Conservation (phyloP, 2,888 invertebrate genomes). For the Tinea semifulvella region DNA sequence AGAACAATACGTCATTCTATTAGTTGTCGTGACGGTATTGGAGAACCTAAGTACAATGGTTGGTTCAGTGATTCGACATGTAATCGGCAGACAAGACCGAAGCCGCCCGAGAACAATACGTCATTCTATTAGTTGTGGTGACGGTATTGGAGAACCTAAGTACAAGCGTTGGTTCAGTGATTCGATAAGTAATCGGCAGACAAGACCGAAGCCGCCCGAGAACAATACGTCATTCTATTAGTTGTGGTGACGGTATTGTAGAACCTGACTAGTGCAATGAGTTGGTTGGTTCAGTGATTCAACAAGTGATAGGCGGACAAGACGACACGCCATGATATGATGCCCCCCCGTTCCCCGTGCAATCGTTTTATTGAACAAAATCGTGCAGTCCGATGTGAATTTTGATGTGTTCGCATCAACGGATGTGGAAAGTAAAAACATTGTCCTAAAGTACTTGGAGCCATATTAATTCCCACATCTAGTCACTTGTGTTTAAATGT, state of each 20-base stretch:
- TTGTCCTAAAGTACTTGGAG: too few species aligned
- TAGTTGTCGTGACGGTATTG: constrained; percentile 57
- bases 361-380: too few species aligned
- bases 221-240: constrained; percentile 54
- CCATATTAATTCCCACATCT: too few species aligned
- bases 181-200: neutral
- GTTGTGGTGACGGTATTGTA: constrained; percentile 56
- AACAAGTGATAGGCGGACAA: neutral
- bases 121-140: constrained; percentile 58
- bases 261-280: constrained; percentile 40
- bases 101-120: constrained; percentile 43
- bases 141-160: constrained; percentile 53
- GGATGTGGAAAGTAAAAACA: too few species aligned
- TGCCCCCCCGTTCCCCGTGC: too few species aligned
- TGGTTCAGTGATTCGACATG: neutral
- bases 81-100: too few species aligned
- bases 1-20: constrained; percentile 49
- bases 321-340: too few species aligned
- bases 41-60: constrained; percentile 36
- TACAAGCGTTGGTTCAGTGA: neutral
- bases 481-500: too few species aligned
- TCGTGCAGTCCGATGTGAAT: too few species aligned
- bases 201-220: too few species aligned
- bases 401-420: too few species aligned
- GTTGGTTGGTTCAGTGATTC: neutral